Base-by-base conservation (phyloP, 2,888 invertebrate species). In the Agrilus biguttatus region DNA sequence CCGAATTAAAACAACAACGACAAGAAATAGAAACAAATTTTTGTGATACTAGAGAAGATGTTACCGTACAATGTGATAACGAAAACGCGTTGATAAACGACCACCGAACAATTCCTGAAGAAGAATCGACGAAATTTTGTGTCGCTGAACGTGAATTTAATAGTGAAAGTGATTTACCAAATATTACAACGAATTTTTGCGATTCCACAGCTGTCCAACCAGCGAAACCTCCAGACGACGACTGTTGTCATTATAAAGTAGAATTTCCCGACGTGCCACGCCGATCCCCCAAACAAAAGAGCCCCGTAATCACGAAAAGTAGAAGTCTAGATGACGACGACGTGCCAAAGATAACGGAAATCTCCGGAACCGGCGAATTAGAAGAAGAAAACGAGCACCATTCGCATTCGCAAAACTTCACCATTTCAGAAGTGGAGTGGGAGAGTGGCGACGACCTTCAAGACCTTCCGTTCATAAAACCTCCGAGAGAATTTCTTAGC, bases 341-440 rank as follows among this genome's bases (percentile, higher is more conserved):
- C 40, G 49, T 55, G 43, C 36, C 65, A 3, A 62, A 62, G 55
- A 67, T 67, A 7, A 62, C 63, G 46, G 66, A 66, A 54, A 45
- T 66, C 0, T 61, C 61, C 45, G 48, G 53, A 2, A 58, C 55
- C 44, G 60, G 60, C 46, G 50, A 46, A 17, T 6, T 21, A 3
- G 61, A 62, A 45, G 56, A 57, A 40, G 55, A 55, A 50, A 52
- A 54, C 52, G 33, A 50, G 67, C 35, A 60, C 65, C 41, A 55
- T 2, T 72, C 44, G 63, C 68, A 43, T 6, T 21, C 21, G 21
- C 67, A 65, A 53, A 69, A 69, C 52, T 68, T 74, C 10, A 59
- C 80, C 21, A 69, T 83, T 12, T 72, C 75, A 34, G 79, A 79
- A 50, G 62, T 72, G 33, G 75, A 78, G 53, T 74, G 73, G 70